Evolutionary conservation across 2,888 invertebrate species (phyloP), one percentile per base, ranked within the genome.

Genomic region (Leptarthrus brevirostris): DNA sequence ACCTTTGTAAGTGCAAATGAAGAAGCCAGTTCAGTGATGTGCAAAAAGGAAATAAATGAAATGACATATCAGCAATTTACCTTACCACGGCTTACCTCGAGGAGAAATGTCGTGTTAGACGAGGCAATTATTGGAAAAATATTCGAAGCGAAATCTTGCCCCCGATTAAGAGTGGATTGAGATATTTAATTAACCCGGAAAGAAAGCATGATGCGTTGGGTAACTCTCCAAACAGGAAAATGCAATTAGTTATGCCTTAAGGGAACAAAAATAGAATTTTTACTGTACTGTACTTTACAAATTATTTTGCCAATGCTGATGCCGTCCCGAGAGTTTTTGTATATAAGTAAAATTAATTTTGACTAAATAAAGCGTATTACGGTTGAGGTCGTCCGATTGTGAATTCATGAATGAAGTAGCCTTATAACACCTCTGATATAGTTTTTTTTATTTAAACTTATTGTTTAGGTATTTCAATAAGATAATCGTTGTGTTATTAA

Each of bases 81-180:
- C 44, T 58, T 58, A 22, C 26, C 44, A 20, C 47, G 8, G 14
- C 44, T 24, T 24, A 10, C 24, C 44, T 47, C 47, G 10, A 10
- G 24, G 24, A 47, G 44, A 47, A 66, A 66, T 47, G 16, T 6
- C 14, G 40, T 47, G 4, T 47, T 24, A 66, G 64, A 66, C 47
- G 24, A 66, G 26, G 64, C 26, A 66, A 47, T 66, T 66, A 66
- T 66, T 26, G 44, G 47, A 20, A 24, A 66, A 47, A 44, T 47
- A 47, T 47, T 66, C 64, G 40, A 18, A 3, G 64, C 44, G 64
- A 24, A 47, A 16, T 24, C 16, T 54, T 47, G n/a, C 40, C 10
- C 12, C 40, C 40, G 40, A 12, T 40, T 40, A 12, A 40, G 12
- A 40, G 6, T 12, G 10, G 40, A 12, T 40, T 40, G 40, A 40